phyloP scores from a whole-genome alignment of 2,888 invertebrate genomes.

The Liposcelis brunnea region DNA sequence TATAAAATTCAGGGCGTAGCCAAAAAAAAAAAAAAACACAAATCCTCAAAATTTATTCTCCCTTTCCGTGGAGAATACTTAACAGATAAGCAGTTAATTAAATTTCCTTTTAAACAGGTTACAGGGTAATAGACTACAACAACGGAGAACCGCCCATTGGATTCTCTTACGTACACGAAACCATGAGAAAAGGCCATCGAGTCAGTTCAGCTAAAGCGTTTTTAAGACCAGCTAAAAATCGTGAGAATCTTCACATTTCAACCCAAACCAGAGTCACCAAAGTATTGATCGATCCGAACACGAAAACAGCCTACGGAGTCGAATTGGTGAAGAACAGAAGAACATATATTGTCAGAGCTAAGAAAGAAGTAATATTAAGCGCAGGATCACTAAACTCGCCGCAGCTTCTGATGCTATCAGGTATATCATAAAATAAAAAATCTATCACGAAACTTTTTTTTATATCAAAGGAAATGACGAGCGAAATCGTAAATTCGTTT shows the following conservation, averaged over 20 bases:
- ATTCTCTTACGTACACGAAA: constrained; percentile 34
- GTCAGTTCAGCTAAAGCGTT: constrained; percentile 40
- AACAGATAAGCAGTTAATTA: too few relatives aligned
- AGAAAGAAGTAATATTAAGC: constrained; percentile 42
- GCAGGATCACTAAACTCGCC: constrained; percentile 67
- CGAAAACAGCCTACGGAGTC: constrained; percentile 28
- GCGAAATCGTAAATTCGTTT: too few relatives aligned
- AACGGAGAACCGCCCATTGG: constrained; percentile 32
- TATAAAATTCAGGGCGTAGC: too few relatives aligned
- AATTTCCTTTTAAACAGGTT: constrained; percentile 11
- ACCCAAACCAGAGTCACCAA: constrained; percentile 20
- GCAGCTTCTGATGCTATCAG: constrained; percentile 47
- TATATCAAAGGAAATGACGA: too few relatives aligned
- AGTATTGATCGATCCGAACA: constrained; percentile 24
- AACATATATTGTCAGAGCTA: constrained; percentile 25
- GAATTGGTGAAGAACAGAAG: constrained; percentile 25
- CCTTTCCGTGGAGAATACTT: constrained; percentile 12
- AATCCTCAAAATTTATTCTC: background rate
- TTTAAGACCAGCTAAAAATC: constrained; percentile 26
- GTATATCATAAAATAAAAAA: constrained; percentile 23
- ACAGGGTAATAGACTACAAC: constrained; percentile 33
- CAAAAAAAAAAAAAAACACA: background rate
- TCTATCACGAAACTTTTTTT: too few relatives aligned
- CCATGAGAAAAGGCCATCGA: constrained; percentile 30
- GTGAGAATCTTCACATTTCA: constrained; percentile 23